Evolutionary conservation across 1,140 invertebrate species (phyloP), one percentile per base, ranked within the genome.

Genomic region (Nebria ingens): DNA sequence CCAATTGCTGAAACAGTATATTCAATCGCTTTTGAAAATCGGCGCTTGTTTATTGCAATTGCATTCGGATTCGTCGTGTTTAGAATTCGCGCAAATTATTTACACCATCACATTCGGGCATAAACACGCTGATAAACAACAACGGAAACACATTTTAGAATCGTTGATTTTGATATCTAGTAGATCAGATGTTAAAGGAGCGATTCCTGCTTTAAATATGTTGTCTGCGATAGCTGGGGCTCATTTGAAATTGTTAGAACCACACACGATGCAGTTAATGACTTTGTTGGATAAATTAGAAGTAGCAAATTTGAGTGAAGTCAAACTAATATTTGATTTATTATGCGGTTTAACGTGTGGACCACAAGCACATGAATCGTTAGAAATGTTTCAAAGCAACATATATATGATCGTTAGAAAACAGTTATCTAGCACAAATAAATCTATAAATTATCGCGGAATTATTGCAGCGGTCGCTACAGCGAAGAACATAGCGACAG

Each of bases 391-490:
- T n/a, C 72, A 76, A 53, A 76, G 82, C 61, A 79, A 83, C 59
- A 72, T 84, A 23, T 74, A 74, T 58, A 82, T 82, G 68, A 54
- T 82, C 1, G 65, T 83, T 1, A 75, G 78, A 38, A 85, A 85
- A 58, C 78, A 83, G 60, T 65, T 84, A n/a, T 73, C 74, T 4
- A 76, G 73, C 61, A 66, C 71, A 4, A 72, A 75, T 42, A 64
- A 66, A 19, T 51, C 21, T 6, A 58, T 73, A 0, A 75, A 76
- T 58, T 67, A 69, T 13, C 68, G 70, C 56, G 75, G 75, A 3
- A 73, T 76, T 15, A 68, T 76, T 55, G 67, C 69, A 3, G 67
- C 70, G 23, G 68, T 76, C 13, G 67, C 73, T 34, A 65, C 76
- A 40, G 72, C 72, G 13, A 71, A 73, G 64, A 62, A 72, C 40